Base-by-base conservation (phyloP, 2,888 invertebrate genomes). In the Biston stratarius region DNA sequence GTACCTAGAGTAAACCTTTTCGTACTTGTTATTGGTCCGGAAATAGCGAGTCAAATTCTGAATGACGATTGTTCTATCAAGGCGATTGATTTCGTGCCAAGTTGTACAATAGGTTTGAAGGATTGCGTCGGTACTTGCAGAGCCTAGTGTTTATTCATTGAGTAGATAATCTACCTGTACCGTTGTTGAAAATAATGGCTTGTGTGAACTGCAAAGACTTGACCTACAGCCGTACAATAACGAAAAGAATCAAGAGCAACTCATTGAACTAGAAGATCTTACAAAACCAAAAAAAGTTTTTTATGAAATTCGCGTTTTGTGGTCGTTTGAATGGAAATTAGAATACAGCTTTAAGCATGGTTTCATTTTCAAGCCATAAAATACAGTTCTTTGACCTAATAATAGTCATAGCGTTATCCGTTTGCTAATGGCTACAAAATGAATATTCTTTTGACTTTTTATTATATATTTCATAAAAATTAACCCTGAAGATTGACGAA, bases 61-160 rank as follows among this genome's bases (percentile, higher is more conserved):
- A 73, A 73, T 73, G 71, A 63, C 67, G 67, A 73, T 73, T 70
- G 70, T 73, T 67, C 53, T 67, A 48, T 62, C 55, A 51, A 65
- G 61, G 64, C 48, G 59, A 56, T 62, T 51, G 59, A 51, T 60
- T 59, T 63, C 36, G 49, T 59, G 48, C 40, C 42, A 61, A 67
- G 48, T 38, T 55, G 55, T 60, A 49, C 59, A 63, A 63, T 57
- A 48, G 44, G 49, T 51, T 59, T 40, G 9, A 61, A 11, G 55
- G 60, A 66, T 66, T 71, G 63, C 61, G 45, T 33, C 14, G 10
- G 38, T 38, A 38, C 38, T 38, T 9, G 57, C 60, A 38, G 51
- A 58, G 12, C 63, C 34, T 57, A 34, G 38, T 59, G 49, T 8
- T 42, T 7, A 12, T 42, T 11, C 11, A 14, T 12, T 40, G 24